Conservation (phyloP, 1,140 invertebrate species). For the Proctacanthus coquilletti region DNA sequence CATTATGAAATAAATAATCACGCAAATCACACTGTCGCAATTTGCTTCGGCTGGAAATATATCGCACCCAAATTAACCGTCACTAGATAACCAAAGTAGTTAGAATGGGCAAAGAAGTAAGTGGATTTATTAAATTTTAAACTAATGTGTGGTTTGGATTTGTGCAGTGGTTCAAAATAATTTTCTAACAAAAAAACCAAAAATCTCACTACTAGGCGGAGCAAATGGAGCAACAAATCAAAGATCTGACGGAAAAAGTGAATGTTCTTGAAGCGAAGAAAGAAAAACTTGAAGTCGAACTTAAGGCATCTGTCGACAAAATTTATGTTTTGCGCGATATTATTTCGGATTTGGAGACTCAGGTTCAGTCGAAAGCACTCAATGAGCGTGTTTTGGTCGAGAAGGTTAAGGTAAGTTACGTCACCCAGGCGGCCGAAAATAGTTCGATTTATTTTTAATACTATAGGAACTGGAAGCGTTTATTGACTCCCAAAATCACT, state of each 20-base stretch:
- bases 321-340: conserved; percentile 55
- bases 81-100: too few species aligned
- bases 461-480: conserved; percentile 27
- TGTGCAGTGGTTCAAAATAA: too few species aligned
- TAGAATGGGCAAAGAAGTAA: too few species aligned
- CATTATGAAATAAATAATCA: too few species aligned
- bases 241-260: conserved; percentile 45
- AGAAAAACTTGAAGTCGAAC: conserved; percentile 42
- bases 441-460: conserved; percentile 1
- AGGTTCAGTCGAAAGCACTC: conserved; percentile 44
- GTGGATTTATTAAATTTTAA: too few species aligned
- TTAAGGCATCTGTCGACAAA: conserved; percentile 54
- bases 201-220: conserved; percentile 44
- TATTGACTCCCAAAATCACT: conserved; percentile 36
- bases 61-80: too few species aligned
- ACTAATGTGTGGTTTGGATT: too few species aligned
- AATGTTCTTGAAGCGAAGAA: conserved; percentile 40
- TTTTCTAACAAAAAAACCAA: too few species aligned
- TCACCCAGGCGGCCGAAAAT: not conserved
- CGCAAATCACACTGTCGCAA: too few species aligned
- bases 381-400: conserved; percentile 24
- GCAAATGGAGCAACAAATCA: conserved; percentile 47
- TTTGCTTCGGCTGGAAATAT: too few species aligned
- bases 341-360: conserved; percentile 54
- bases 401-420: conserved; percentile 14